These are phyloP conservation scores for Tillus elongatus DNA, from an alignment of 2,888 invertebrate species.

Conservation along the genomic window DNA sequence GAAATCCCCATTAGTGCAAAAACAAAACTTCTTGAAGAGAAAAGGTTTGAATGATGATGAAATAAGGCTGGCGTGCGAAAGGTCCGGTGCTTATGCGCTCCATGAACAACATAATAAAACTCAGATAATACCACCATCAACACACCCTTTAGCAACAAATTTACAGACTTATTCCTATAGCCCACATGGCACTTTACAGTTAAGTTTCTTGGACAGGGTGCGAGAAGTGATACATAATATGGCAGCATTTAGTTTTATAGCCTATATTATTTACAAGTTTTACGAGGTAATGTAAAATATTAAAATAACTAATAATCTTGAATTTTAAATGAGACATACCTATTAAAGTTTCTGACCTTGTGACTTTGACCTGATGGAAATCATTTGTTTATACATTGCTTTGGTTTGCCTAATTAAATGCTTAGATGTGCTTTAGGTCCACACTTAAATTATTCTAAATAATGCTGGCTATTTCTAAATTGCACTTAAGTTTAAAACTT, in stretches of 20 bases:
- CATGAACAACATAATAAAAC: slow-evolving; percentile 29
- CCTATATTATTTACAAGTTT: slow-evolving; percentile 70
- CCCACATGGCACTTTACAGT: slow-evolving; percentile 30
- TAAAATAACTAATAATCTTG: no score
- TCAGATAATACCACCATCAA: slow-evolving; percentile 13
- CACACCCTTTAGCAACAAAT: slow-evolving; percentile 28
- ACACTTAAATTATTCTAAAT: no score
- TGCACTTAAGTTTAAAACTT: neutral
- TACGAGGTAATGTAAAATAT: slow-evolving; percentile 56
- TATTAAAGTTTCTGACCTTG: no score
- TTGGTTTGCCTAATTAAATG: no score
- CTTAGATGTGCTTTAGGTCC: no score
- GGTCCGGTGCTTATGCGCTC: slow-evolving; percentile 44
- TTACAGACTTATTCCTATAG: neutral
- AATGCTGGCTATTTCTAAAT: neutral
- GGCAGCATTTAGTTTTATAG: slow-evolving; percentile 66
- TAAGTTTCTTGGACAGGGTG: slow-evolving; percentile 45
- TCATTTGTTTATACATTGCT: no score
- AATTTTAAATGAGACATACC: neutral
- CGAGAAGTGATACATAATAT: slow-evolving; percentile 63
- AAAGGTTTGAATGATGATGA: slow-evolving; percentile 71
- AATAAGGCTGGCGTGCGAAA: slow-evolving; percentile 64
- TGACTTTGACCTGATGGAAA: no score
- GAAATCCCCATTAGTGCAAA: slow-evolving; percentile 65
- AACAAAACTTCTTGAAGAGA: slow-evolving; percentile 65